Percentiles rank a stretch among this genome's conserved stretches.
Conservation (phyloP, 1,140 invertebrate genomes). For the Atopsyche davidsoni region DNA sequence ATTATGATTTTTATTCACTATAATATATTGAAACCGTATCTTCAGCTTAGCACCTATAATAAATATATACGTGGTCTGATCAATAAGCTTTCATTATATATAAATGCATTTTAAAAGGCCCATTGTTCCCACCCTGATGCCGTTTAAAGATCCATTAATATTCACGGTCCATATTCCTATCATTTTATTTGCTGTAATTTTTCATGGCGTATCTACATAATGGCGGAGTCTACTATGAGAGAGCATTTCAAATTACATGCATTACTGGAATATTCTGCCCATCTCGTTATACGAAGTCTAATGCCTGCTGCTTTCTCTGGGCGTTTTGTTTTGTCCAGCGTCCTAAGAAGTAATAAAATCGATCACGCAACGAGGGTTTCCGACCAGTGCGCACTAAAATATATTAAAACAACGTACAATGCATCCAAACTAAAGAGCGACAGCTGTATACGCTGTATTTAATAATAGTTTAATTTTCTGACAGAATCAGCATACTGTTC, state of each 20-base stretch:
- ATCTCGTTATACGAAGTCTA: not conserved
- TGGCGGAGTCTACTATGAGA: not conserved
- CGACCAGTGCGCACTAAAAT: conserved; percentile 3
- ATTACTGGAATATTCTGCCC: conserved; percentile 5
- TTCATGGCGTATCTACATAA: conserved; percentile 20
- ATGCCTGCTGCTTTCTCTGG: not conserved
- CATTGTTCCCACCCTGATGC: too few relatives aligned
- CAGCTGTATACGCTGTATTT: too few relatives aligned
- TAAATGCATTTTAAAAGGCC: too few relatives aligned
- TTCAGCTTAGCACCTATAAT: too few relatives aligned
- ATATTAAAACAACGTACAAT: conserved; percentile 4
- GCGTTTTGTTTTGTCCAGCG: conserved; percentile 1
- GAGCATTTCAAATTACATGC: conserved; percentile 14
- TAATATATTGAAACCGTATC: too few relatives aligned
- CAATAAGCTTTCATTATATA: too few relatives aligned
- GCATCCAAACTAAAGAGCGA: conserved; percentile 1
- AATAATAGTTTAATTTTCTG: too few relatives aligned
- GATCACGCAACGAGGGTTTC: conserved; percentile 19
- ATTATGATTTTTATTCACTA: too few relatives aligned
- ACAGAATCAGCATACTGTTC: too few relatives aligned
- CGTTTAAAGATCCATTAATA: too few relatives aligned
- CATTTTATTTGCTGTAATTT: conserved; percentile 27
- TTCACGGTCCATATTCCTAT: conserved; percentile 5
- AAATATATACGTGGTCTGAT: too few relatives aligned
- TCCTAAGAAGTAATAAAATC: conserved; percentile 12